These are phyloP conservation scores for Agrotis clavis DNA, from an alignment of 2,888 invertebrate genomes.

Conservation along the genomic window DNA sequence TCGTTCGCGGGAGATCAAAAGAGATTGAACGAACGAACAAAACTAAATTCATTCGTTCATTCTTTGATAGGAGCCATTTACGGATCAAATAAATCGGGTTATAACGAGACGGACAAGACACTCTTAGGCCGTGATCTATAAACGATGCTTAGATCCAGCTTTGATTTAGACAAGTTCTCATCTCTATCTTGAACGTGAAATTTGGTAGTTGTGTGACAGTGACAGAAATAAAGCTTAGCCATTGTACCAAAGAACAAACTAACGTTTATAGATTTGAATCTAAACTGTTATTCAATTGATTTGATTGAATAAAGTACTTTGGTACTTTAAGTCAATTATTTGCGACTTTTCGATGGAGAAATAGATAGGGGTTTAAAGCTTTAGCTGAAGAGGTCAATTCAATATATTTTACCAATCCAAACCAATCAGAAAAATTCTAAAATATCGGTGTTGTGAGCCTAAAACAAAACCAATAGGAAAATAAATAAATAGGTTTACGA, in stretches of 20 bases:
- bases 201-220: neutral
- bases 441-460: too few species aligned
- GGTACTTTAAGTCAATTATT: constrained; percentile 39
- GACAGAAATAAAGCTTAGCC: neutral
- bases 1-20: constrained; percentile 50
- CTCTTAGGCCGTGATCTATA: constrained; percentile 20
- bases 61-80: constrained; percentile 57
- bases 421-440: too few species aligned
- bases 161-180: neutral
- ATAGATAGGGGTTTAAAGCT: neutral
- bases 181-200: neutral
- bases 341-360: neutral
- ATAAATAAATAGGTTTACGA: too few species aligned
- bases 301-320: constrained; percentile 59
- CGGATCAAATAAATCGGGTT: constrained; percentile 53
- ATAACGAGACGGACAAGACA: constrained; percentile 45
- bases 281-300: constrained; percentile 42
- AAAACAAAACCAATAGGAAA: too few species aligned
- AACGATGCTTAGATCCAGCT: neutral
- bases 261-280: neutral
- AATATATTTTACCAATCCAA: neutral
- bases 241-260: neutral
- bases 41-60: constrained; percentile 55
- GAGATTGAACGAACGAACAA: constrained; percentile 28
- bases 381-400: neutral